These are phyloP conservation scores for Cetonia aurata DNA, from an alignment of 2,888 invertebrate genomes.

Conservation along the genomic window DNA sequence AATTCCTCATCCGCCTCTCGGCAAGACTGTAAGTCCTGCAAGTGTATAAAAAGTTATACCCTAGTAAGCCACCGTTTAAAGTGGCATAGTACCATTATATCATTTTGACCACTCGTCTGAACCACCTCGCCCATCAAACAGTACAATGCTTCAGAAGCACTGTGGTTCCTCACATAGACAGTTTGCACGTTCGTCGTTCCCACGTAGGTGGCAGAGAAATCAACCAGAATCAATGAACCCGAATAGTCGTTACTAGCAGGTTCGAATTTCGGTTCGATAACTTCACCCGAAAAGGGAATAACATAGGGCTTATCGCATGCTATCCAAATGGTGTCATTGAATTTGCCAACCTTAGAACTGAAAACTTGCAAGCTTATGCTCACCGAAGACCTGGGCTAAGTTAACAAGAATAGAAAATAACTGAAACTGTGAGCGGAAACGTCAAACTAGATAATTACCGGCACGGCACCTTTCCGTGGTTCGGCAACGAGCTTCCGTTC, in stretches of 20 bases:
- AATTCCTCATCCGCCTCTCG: background rate
- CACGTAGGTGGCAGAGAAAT: conserved; percentile 41
- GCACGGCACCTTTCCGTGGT: conserved; percentile 36
- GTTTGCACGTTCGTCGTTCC: conserved; percentile 5
- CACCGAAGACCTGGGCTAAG: conserved; percentile 17
- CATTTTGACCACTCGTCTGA: conserved; percentile 5
- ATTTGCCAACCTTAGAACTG: background rate
- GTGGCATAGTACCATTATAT: no score
- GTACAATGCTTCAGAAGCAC: conserved; percentile 30
- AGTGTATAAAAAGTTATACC: background rate
- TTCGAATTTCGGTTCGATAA: conserved; percentile 38
- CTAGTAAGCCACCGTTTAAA: background rate
- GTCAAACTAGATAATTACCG: conserved; percentile 11
- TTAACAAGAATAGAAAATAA: background rate
- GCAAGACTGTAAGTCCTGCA: conserved; percentile 13
- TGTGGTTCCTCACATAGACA: conserved; percentile 34
- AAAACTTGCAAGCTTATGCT: conserved; percentile 7
- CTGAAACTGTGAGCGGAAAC: background rate
- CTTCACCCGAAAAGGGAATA: conserved; percentile 21
- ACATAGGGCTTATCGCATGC: conserved; percentile 23
- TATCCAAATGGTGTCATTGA: conserved; percentile 33
- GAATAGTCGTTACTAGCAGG: conserved; percentile 16
- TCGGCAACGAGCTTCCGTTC: conserved; percentile 22
- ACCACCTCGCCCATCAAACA: conserved; percentile 33
- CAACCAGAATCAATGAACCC: conserved; percentile 26